These are phyloP conservation scores for Pangasius macronema DNA, from an alignment of 2,797 vertebrate species.

Conservation along the genomic window DNA sequence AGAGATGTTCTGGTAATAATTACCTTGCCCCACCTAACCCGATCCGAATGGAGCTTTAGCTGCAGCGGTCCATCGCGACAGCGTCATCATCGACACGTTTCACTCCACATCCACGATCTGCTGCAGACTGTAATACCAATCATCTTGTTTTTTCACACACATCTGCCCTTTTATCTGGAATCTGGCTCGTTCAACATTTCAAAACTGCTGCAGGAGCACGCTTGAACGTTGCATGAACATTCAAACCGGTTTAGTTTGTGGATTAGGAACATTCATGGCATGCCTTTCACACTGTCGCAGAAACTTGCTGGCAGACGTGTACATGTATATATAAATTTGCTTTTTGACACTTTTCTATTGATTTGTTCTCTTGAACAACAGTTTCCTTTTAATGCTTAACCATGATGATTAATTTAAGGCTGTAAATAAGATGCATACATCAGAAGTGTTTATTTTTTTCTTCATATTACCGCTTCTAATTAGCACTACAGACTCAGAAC, in stretches of 20 bases:
- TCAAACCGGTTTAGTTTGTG: slow-evolving; percentile 37
- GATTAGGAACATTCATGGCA: slow-evolving; percentile 8
- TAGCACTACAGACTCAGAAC: neutral
- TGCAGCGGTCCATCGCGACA: neutral
- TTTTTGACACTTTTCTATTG: neutral
- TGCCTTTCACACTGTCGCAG: neutral
- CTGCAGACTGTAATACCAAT: no score
- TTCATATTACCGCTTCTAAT: neutral
- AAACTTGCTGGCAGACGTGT: neutral
- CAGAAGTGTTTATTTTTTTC: neutral
- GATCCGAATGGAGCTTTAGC: neutral
- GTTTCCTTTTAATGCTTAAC: neutral
- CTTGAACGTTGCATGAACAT: neutral
- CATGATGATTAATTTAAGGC: neutral
- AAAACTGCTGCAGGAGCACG: neutral
- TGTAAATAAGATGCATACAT: neutral
- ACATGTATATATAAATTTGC: neutral
- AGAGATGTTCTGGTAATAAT: neutral
- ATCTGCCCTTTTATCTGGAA: neutral
- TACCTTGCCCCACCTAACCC: neutral
- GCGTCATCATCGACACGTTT: neutral
- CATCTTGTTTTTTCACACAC: neutral
- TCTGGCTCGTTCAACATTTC: neutral
- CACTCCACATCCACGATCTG: neutral
- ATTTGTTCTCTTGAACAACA: neutral